Base-by-base conservation (phyloP, 2,888 invertebrate species). In the Craniophora ligustri region DNA sequence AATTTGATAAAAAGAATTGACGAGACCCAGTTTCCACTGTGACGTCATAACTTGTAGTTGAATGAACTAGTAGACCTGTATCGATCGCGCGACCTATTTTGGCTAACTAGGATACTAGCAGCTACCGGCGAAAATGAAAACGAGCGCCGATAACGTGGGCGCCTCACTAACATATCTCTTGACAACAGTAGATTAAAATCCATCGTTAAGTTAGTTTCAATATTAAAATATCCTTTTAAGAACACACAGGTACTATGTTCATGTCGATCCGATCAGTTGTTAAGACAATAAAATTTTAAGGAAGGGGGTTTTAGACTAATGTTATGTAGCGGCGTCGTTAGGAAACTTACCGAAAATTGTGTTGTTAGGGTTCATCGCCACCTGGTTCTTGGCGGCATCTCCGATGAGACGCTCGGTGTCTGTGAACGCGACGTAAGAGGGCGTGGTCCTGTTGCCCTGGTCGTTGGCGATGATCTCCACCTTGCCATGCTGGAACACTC, bases 381-480 rank as follows among this genome's bases (percentile, higher is more conserved):
- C 96, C 89, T 97, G 97, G 91, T 96, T 97, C 88, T 97, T 97
- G 69, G 97, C 97, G 50, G 97, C 96, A 89, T 97, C 97, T 73
- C 97, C 97, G 81, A 97, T 96, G 76, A 97, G 95, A 79, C 97
- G 95, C 85, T 97, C 97, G 0, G 96, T 96, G 87, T 97, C 97
- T 34, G 97, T 97, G 91, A 97, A 97, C 59, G 97, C 97, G 62
- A 97, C 97, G 87, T 96, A 96, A 32, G 96, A 96, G 57, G 97
- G 97, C 75, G 97, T 97, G 67, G 97, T 98, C 86, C 97, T 94
- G 94, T 97, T 97, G 88, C 97, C 97, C 92, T 97, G 97, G 90
- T 97, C 97, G 87, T 98, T 98, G 86, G 97, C 97, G 91, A 97
- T 97, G 88, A 97, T 97, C 92, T 97, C 97, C 81, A 97, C 97